Evolutionary conservation across 2,888 invertebrate species (phyloP), one percentile per base, ranked within the genome.

Genomic region (Drosophila pseudotakahashii): DNA sequence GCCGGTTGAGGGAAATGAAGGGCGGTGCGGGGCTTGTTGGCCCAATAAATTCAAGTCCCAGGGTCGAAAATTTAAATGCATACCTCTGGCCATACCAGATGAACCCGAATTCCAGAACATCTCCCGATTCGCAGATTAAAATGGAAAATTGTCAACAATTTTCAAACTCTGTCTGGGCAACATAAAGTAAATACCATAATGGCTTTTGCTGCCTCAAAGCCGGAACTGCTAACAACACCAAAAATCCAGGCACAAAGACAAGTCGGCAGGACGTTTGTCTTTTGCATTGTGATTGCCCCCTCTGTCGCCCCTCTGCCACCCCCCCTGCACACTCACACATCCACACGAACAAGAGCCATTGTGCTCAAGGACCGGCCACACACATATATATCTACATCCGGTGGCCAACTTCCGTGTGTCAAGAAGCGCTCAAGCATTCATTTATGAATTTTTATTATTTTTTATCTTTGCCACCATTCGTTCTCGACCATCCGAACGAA

Each of bases 391-490:
- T 68, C 61, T 47, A 68, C 76, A 66, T 88, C 88, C 86, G 73
- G 80, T 72, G 71, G 58, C 73, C 36, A 79, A 86, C 86, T 77
- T 85, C 83, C 81, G 78, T 79, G 71, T 86, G 83, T 83, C 81
- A 77, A 73, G 72, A 75, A 53, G 80, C 81, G 60, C 81, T 82
- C 75, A 69, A 74, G 82, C 87, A 83, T 86, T 80, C 67, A 88
- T 83, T 88, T 82, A 88, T 88, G 87, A 80, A 80, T 82, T 88
- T 80, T 86, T 86, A 86, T 83, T 72, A 79, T 79, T 73, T 73
- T 75, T 68, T 75, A 73, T 73, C 58, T 66, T 73, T 58, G 66
- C 67, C 53, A 58, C 58, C 67, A 54, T 54, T 51, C 42, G 53
- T 57, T 59, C 50, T 57, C 32, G 54, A 42, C 45, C 51, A 30